A percentile compares a stretch with the other conserved stretches of the same genome.
phyloP scores from a whole-genome alignment of 2,113 vertebrate genomes.

The Melanerpes aurifrons region DNA sequence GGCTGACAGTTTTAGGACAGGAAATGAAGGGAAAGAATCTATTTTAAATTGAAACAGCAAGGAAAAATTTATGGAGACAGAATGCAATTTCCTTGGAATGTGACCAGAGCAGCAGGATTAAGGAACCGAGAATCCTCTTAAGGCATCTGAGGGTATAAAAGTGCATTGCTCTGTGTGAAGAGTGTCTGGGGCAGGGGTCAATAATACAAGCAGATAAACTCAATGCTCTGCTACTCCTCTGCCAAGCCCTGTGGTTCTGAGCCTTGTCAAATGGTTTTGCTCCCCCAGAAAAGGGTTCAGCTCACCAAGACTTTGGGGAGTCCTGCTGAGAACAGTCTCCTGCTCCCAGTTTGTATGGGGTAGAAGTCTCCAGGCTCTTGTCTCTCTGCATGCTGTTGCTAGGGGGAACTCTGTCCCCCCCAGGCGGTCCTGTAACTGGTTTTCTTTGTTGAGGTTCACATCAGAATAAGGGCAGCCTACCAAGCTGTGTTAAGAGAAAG shows the following conservation, averaged over 20 bases:
- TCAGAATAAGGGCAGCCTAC: conserved; percentile 91
- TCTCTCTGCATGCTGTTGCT: conserved; percentile 68
- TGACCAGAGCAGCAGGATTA: conserved; percentile 55
- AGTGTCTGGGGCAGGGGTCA: conserved; percentile 17
- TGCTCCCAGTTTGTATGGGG: neutral
- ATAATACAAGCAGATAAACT: conserved; percentile 10
- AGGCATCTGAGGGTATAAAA: conserved; percentile 1
- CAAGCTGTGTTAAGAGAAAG: conserved; percentile 59
- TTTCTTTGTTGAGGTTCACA: conserved; percentile 86
- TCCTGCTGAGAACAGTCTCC: conserved; percentile 57
- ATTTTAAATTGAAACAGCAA: conserved; percentile 37
- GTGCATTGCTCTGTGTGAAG: neutral
- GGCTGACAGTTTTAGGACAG: conserved; percentile 46
- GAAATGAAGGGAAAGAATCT: neutral
- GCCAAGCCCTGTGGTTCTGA: neutral
- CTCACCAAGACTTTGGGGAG: conserved; percentile 77
- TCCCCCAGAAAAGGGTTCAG: neutral
- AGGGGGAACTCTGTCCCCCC: conserved; percentile 79
- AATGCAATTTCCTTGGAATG: conserved; percentile 64
- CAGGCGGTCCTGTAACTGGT: conserved; percentile 84
- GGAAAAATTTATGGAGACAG: conserved; percentile 45
- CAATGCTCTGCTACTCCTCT: neutral
- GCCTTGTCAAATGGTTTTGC: neutral
- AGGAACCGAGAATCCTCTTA: conserved; percentile 60
- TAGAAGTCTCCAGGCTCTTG: conserved; percentile 63